Evolutionary conservation across 2,888 invertebrate species (phyloP).

Genomic region (Petrolisthes manimaculis): DNA sequence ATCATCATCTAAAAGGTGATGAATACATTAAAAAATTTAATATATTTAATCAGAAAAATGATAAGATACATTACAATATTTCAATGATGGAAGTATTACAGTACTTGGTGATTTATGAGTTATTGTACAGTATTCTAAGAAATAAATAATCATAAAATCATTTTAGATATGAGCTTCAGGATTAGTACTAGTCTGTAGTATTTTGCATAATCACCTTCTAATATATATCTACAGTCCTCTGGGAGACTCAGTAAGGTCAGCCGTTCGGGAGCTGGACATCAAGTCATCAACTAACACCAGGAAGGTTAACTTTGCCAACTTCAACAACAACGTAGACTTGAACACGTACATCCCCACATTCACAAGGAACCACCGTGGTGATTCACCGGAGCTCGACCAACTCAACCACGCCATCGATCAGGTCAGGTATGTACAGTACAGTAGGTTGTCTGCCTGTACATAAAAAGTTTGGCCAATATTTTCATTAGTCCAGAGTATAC

Average conservation of each 20-base stretch:
- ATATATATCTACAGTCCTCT: slow-evolving; percentile 22
- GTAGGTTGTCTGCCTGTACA: too few species aligned
- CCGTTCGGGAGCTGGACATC: slow-evolving; percentile 48
- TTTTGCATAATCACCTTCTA: not conserved
- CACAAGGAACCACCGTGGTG: slow-evolving; percentile 9
- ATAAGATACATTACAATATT: not conserved
- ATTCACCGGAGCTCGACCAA: slow-evolving; percentile 46
- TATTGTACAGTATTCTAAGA: not conserved
- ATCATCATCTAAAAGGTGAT: too few species aligned
- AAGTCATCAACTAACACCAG: slow-evolving; percentile 39
- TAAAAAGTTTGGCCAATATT: too few species aligned
- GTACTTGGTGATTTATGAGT: not conserved
- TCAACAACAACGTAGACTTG: slow-evolving; percentile 48
- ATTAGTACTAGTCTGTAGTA: not conserved
- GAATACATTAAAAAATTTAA: not conserved
- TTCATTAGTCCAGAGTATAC: too few species aligned
- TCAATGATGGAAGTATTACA: not conserved
- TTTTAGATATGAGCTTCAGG: not conserved
- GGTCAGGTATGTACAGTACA: slow-evolving; percentile 36
- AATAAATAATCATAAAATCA: not conserved
- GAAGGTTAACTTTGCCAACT: slow-evolving; percentile 50
- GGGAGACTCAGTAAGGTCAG: slow-evolving; percentile 38
- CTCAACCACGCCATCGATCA: slow-evolving; percentile 56
- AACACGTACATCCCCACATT: slow-evolving; percentile 29
- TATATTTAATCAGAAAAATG: not conserved